Percentiles rank a stretch among this genome's conserved stretches.
Conservation (phyloP, 2,888 invertebrate species). For the Ametastegia equiseti region DNA sequence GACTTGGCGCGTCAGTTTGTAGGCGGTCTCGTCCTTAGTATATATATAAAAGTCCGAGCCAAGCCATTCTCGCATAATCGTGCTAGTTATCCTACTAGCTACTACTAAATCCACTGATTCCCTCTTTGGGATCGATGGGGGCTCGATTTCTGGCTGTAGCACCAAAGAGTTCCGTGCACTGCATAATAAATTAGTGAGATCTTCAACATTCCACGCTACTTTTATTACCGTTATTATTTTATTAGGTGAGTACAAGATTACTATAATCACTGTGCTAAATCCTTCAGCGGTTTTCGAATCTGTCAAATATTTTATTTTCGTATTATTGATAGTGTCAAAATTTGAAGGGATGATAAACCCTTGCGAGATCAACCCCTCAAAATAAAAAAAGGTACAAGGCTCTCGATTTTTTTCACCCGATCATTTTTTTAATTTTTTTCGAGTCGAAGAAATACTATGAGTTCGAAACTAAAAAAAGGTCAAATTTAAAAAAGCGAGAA, state of each 20-base stretch:
- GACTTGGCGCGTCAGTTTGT: not conserved
- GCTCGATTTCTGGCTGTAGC: not conserved
- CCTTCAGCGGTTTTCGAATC: not conserved
- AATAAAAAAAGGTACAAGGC: no score
- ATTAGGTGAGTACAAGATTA: not conserved
- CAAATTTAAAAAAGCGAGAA: no score
- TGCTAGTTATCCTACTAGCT: constrained; percentile 1
- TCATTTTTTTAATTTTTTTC: no score
- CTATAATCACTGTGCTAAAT: not conserved
- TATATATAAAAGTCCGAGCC: constrained; percentile 26
- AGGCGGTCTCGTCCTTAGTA: constrained; percentile 34
- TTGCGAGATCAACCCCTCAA: no score
- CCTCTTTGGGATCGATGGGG: not conserved
- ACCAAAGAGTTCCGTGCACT: not conserved
- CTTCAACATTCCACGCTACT: not conserved
- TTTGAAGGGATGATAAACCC: no score
- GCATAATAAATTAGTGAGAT: not conserved
- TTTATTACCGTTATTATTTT: not conserved
- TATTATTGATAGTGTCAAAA: no score
- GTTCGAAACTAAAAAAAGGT: no score
- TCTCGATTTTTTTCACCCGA: no score
- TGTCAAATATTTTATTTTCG: not conserved
- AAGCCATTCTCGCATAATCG: constrained; percentile 2
- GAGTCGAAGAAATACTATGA: no score
- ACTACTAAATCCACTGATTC: not conserved